A percentile compares a stretch with the other conserved stretches of the same genome.
Evolutionary conservation across 2,113 vertebrate genomes (phyloP).

Genomic region (Lophotis ruficrista): DNA sequence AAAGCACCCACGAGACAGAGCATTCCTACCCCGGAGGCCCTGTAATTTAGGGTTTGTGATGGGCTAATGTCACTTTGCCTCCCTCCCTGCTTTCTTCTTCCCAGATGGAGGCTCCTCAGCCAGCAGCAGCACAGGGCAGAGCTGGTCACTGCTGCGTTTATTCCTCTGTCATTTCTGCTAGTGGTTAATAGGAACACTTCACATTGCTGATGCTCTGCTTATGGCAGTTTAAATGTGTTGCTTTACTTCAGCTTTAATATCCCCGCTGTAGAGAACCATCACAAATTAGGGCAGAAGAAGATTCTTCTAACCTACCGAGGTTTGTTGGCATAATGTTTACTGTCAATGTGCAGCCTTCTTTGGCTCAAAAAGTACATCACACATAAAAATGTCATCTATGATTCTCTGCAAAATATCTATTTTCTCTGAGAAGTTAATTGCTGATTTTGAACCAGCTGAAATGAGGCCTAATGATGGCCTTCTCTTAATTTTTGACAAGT

Average conservation of each 20-base stretch:
- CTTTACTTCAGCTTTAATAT: conserved; percentile 8
- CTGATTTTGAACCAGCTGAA: conserved; percentile 56
- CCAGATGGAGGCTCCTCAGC: background rate
- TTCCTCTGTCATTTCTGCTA: background rate
- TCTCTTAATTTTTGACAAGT: conserved; percentile 64
- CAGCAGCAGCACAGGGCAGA: background rate
- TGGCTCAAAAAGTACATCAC: conserved; percentile 41
- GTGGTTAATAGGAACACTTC: background rate
- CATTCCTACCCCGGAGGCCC: background rate
- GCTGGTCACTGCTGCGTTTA: accelerated
- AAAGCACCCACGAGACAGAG: background rate
- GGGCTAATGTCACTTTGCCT: background rate
- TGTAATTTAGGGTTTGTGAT: background rate
- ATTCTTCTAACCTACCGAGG: background rate
- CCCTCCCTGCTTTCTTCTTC: background rate
- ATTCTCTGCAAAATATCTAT: conserved; percentile 59
- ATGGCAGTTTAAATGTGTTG: background rate
- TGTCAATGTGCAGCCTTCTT: conserved; percentile 39
- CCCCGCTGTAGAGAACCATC: background rate
- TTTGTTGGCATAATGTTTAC: conserved; percentile 62
- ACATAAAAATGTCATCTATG: conserved; percentile 23
- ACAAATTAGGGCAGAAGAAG: background rate
- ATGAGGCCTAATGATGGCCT: conserved; percentile 58
- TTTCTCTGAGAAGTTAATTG: conserved; percentile 68
- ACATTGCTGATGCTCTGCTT: background rate